phyloP scores from a whole-genome alignment of 2,888 invertebrate genomes.

The Torymus auratus region DNA sequence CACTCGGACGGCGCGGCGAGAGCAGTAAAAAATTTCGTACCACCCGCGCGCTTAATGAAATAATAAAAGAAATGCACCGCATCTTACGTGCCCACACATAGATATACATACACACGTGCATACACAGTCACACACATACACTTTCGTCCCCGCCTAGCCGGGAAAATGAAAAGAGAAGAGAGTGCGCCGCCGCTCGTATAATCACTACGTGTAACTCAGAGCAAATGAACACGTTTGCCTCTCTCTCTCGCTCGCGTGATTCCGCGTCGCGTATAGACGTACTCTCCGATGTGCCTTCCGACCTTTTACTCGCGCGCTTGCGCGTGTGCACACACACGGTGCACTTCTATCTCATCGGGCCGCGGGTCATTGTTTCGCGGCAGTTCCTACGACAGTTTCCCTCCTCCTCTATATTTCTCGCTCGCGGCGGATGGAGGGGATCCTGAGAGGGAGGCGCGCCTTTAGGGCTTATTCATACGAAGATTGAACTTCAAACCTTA shows the following conservation, averaged over 20 bases:
- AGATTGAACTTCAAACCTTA: too few species aligned
- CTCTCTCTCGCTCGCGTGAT: conserved; percentile 1
- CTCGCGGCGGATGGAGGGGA: not conserved
- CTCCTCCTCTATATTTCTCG: not conserved
- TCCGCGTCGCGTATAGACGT: not conserved
- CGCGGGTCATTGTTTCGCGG: conserved; percentile 48
- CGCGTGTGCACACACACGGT: not conserved
- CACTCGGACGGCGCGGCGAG: not conserved
- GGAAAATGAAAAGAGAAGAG: conserved; percentile 36
- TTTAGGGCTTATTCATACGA: too few species aligned
- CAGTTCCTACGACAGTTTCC: not conserved
- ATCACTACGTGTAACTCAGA: conserved; percentile 36
- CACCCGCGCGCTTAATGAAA: conserved; percentile 12
- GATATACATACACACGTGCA: too few species aligned
- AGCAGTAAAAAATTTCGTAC: not conserved
- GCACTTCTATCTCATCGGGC: conserved; percentile 38
- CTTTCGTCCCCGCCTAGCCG: too few species aligned
- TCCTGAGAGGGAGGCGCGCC: not conserved
- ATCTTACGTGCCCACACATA: not conserved
- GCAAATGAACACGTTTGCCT: conserved; percentile 39
- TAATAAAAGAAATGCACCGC: conserved; percentile 21
- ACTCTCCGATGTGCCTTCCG: conserved; percentile 22
- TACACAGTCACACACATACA: too few species aligned
- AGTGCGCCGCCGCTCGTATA: conserved; percentile 5
- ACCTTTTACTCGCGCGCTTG: conserved; percentile 27